Evolutionary conservation across 37 sponge, comb jelly and placozoan species (phyloP).

Genomic region (Petrosia ficiformis): DNA sequence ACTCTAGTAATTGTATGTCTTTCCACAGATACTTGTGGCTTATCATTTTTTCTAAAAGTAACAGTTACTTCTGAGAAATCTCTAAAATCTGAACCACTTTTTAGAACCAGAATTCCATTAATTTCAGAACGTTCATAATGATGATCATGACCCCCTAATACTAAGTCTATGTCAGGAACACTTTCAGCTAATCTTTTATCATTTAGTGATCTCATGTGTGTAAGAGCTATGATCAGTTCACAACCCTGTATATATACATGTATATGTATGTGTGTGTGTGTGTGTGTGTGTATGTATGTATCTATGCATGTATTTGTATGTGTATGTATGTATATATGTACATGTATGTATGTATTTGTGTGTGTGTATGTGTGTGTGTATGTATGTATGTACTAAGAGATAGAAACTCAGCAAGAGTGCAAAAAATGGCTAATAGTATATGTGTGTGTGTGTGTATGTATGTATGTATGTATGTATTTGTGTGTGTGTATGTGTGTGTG

Average conservation of each 20-base stretch:
- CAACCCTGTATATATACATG: slow-evolving; percentile 27
- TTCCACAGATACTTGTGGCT: too few species aligned
- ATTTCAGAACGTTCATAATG: slow-evolving; percentile 40
- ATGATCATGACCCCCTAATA: slow-evolving; percentile 87
- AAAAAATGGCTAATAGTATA: too few species aligned
- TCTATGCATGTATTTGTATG: not conserved
- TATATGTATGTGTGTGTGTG: not conserved
- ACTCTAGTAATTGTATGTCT: too few species aligned
- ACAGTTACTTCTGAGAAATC: slow-evolving; percentile 72
- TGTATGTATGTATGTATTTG: not conserved
- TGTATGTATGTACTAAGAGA: too few species aligned
- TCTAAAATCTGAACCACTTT: slow-evolving; percentile 86
- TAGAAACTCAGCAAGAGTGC: too few species aligned
- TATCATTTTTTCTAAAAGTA: too few species aligned
- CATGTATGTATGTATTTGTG: too few species aligned
- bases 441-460: not conserved
- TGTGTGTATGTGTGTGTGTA: too few species aligned
- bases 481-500: not conserved
- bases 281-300: not conserved
- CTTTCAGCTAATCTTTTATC: slow-evolving; percentile 55
- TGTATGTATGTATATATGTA: too few species aligned
- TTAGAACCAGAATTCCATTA: slow-evolving; percentile 35
- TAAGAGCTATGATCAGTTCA: slow-evolving; percentile 78
- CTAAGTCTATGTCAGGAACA: slow-evolving; percentile 54
- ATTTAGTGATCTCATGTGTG: slow-evolving; percentile 81